Base-by-base conservation (phyloP, 2,113 vertebrate species). In the Chloropsis cyanopogon region DNA sequence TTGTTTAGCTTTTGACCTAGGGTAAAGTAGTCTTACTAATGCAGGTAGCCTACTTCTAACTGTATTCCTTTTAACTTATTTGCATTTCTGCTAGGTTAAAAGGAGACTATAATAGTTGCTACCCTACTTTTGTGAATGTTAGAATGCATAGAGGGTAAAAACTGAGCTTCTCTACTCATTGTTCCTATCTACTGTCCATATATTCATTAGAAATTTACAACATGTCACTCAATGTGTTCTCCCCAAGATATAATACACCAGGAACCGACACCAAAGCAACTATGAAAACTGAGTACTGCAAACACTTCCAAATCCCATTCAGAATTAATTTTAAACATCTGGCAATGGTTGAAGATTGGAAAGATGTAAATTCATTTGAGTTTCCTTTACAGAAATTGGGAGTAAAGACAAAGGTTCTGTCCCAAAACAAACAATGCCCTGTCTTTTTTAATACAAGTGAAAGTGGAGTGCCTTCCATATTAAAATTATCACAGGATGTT, bases 241-340 rank as follows among this genome's bases (percentile, higher is more conserved):
- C 44, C 33, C 61, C 44, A 63, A 24, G 35, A 61, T 84, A 42
- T 63, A 70, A 66, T 29, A 85, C 46, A 91, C 41, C 71, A 85
- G 73, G 56, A 87, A 85, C 39, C 0, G 0, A 75, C 52, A 82
- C 16, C 78, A 65, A 95, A 94, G 60, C 81, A 91, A 86, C 44
- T 52, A 61, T 24, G 20, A 75, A 86, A 95, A 75, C 22, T 0
- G 4, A 91, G 50, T 88, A 71, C 76, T 54, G n/a, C 66, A 61
- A 91, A 90, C 68, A 35, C 46, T 87, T 95, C 44, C 63, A 82
- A 92, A 96, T 72, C 50, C 54, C 66, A 63, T 77, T 92, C 44
- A 89, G 76, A 84, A 91, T 82, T 82, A 31, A 87, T 80, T 85
- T 83, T 63, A 90, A 88, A 90, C 65, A 84, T 71, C 64, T 90